Conservation (phyloP, 2,888 invertebrate species). For the Drepanosiphum platanoidis region DNA sequence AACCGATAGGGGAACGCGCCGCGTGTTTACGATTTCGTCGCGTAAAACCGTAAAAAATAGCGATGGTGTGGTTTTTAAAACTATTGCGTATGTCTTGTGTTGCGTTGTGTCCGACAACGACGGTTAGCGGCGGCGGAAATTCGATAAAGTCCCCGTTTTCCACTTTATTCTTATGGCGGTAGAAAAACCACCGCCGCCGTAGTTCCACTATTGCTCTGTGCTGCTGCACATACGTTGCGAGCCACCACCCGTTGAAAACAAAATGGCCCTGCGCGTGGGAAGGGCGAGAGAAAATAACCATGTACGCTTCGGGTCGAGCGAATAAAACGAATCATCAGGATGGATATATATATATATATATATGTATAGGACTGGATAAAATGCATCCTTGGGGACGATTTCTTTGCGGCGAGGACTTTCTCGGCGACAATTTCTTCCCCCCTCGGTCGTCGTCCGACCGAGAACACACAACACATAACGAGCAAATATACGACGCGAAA, state of each 20-base stretch:
- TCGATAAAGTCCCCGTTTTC: slow-evolving; percentile 46
- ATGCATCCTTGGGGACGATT: slow-evolving; percentile 54
- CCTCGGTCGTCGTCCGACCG: not conserved
- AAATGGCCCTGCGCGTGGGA: slow-evolving; percentile 28
- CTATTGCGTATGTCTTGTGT: slow-evolving; percentile 42
- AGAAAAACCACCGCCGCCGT: not conserved
- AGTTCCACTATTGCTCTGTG: no score
- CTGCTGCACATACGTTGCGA: no score
- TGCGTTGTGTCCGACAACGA: slow-evolving; percentile 19
- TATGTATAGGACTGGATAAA: not conserved
- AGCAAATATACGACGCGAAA: slow-evolving; percentile 25
- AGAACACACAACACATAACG: slow-evolving; percentile 38
- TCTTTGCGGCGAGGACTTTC: no score
- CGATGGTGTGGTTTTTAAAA: slow-evolving; percentile 34
- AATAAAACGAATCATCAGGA: slow-evolving; percentile 54
- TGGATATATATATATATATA: no score
- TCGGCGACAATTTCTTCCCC: no score
- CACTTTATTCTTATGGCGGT: slow-evolving; percentile 24
- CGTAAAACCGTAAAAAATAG: slow-evolving; percentile 35
- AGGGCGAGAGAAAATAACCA: not conserved
- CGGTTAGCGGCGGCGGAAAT: not conserved
- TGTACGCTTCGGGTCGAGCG: not conserved
- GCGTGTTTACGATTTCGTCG: slow-evolving; percentile 24
- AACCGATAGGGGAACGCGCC: no score
- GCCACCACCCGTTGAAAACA: not conserved